Percentiles rank a stretch among this genome's conserved stretches.
Conservation (phyloP, 92 coral and sea anemone genomes). For the Blastomussa wellsi region DNA sequence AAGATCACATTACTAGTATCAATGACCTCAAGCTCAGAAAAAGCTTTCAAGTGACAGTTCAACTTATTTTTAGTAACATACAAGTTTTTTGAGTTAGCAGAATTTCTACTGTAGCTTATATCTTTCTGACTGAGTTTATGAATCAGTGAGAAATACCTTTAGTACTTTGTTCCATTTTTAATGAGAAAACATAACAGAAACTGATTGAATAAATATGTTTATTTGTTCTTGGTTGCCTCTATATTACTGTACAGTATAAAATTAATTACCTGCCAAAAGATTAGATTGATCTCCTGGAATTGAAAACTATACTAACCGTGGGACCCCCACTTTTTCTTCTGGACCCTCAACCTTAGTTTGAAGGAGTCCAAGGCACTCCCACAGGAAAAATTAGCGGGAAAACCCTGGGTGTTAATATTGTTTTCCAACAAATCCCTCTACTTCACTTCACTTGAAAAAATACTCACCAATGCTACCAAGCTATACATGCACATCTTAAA, state of each 20-base stretch:
- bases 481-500: too few species aligned
- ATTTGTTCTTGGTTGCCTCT: constrained; percentile 16
- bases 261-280: constrained; percentile 22
- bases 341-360: constrained; percentile 12
- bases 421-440: too few species aligned
- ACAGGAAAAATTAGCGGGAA: neutral
- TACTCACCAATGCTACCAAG: too few species aligned
- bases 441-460: too few species aligned
- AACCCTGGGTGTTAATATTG: neutral
- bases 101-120: constrained; percentile 1
- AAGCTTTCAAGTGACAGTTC: neutral
- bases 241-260: constrained; percentile 10
- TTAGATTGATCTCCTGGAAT: constrained; percentile 13
- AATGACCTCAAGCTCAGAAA: constrained; percentile 27
- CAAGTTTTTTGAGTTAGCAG: constrained; percentile 13
- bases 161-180: constrained; percentile 8
- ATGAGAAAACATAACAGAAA: constrained; percentile 6
- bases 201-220: constrained; percentile 11
- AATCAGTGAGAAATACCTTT: constrained; percentile 9
- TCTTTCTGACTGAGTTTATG: constrained; percentile 17
- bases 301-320: constrained; percentile 14
- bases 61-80: constrained; percentile 1
- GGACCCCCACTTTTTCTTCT: constrained; percentile 6
- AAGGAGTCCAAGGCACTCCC: neutral
- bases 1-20: constrained; percentile 31